phyloP scores from a whole-genome alignment of 2,797 vertebrate species.

The Pangasius krempfi region DNA sequence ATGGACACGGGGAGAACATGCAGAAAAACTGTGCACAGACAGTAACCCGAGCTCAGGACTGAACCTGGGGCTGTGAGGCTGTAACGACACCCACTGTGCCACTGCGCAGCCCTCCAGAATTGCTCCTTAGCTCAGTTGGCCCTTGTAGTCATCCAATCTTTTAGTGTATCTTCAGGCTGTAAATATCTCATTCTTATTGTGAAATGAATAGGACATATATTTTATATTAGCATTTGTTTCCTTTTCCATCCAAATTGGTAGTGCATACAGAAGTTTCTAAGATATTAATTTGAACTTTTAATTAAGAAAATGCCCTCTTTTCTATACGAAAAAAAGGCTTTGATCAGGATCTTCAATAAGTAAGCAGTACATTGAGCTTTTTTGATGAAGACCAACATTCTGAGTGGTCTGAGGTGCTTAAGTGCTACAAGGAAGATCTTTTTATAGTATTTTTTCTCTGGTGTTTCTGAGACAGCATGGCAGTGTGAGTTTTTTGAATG shows the following conservation, averaged over 20 bases:
- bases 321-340: background rate
- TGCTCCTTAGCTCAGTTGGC: background rate
- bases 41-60: background rate
- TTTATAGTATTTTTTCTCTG: background rate
- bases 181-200: background rate
- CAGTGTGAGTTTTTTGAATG: slow-evolving; percentile 22
- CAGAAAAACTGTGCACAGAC: background rate
- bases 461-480: background rate
- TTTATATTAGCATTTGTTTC: too few species aligned
- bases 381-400: background rate
- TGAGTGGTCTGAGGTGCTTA: slow-evolving; percentile 18
- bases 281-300: background rate
- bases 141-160: background rate
- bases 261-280: background rate
- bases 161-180: background rate
- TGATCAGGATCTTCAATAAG: background rate
- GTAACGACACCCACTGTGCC: background rate
- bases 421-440: background rate
- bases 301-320: background rate
- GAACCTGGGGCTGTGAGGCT: background rate
- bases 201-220: background rate
- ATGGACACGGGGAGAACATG: background rate
- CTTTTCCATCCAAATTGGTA: background rate
- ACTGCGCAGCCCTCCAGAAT: background rate
- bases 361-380: background rate